phyloP scores from a whole-genome alignment of 2,888 invertebrate genomes.

The Octodonta nipae region DNA sequence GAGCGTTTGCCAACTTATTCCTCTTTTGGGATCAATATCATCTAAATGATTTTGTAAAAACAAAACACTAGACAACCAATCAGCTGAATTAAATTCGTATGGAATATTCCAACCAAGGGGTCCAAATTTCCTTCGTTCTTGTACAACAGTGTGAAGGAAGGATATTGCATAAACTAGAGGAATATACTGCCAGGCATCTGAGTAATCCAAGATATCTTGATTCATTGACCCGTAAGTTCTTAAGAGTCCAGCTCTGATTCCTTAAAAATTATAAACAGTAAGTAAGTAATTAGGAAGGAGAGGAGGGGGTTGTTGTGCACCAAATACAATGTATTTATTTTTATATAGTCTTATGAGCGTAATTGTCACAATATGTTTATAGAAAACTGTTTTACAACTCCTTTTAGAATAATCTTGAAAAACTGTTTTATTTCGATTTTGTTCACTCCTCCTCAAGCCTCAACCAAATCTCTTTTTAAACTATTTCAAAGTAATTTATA shows the following conservation, averaged over 20 bases:
- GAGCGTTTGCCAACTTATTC: slow-evolving; percentile 63
- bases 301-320: too few species aligned
- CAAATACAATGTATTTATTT: too few species aligned
- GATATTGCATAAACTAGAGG: slow-evolving; percentile 73
- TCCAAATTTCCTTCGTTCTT: slow-evolving; percentile 73
- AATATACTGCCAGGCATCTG: slow-evolving; percentile 63
- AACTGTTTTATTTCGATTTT: too few species aligned
- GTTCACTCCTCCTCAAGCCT: too few species aligned
- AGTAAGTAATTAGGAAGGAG: slow-evolving; percentile 2
- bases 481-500: too few species aligned
- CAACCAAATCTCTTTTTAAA: too few species aligned
- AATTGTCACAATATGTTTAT: too few species aligned
- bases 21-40: slow-evolving; percentile 59
- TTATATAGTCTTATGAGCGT: too few species aligned
- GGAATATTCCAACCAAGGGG: slow-evolving; percentile 88
- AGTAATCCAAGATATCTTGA: slow-evolving; percentile 74
- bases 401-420: too few species aligned
- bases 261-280: slow-evolving; percentile 28
- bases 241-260: slow-evolving; percentile 69
- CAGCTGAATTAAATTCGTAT: slow-evolving; percentile 80
- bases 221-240: slow-evolving; percentile 71
- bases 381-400: too few species aligned
- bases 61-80: slow-evolving; percentile 74
- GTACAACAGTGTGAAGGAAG: slow-evolving; percentile 76
- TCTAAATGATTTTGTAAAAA: slow-evolving; percentile 80